Base-by-base conservation (phyloP, 2,888 invertebrate genomes). In the Nephrotoma appendiculata region DNA sequence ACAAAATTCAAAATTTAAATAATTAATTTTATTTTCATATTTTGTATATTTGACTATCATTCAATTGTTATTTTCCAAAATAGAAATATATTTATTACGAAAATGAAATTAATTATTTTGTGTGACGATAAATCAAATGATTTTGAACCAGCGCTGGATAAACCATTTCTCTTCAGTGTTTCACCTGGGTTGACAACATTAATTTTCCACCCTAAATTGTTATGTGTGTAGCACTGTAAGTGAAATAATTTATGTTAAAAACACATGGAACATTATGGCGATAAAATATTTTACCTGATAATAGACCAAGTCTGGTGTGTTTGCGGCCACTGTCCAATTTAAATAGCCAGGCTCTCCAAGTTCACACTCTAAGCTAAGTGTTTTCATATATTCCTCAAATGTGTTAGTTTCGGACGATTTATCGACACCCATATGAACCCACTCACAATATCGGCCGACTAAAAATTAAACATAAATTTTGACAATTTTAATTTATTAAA, bases 181-280 rank as follows among this genome's bases (percentile, higher is more conserved):
- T 88, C 87, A 42, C 95, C 96, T 0, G 94, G 94, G 89, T 97
- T 95, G 11, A 97, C 95, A 2, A 98, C 96, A 91, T 96, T 94
- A 89, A 98, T 98, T 91, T 97, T 98, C 98, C 98, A 98, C 86
- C 98, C 98, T 43, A 98, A 92, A 91, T 97, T 96, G 88, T 95
- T 96, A 92, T 98, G 98, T n/a, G 96, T 95, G 92, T 96, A 98
- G 91, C 98, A 98, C 98, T 98, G 15, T 92, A 92, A 43, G 11
- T 43, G 57, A 86, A 57, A 43, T 41, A 85, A 87, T 57, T 3
- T n/a, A 11, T 85, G 15, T 11, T 5, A 83, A 5, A 57, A 85
- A 86, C 48, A 5, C 44, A 41, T 86, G 31, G 31, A 31, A 31
- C 31, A 31, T 45, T 42, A 41, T n/a, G 84, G 11, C 12, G 31